Evolutionary conservation across 2,797 vertebrate genomes (phyloP).

Genomic region (Tenualosa thibaudeaui): DNA sequence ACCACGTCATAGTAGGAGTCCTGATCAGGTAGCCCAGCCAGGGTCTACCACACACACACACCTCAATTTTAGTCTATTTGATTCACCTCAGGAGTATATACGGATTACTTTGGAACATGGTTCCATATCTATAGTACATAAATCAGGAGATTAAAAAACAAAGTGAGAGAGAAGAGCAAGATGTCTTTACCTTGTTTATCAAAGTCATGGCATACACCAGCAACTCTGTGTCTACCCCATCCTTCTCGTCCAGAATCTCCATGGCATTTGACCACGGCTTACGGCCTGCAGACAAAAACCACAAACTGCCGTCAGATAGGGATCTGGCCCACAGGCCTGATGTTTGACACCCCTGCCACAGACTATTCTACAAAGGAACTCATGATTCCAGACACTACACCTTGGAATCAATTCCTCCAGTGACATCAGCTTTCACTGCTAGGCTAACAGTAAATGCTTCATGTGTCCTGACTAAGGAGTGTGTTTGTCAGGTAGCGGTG

Average conservation of each 20-base stretch:
- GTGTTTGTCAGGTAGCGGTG: not conserved
- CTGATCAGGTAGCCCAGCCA: constrained; percentile 91
- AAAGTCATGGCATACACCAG: constrained; percentile 95
- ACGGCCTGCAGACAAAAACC: constrained; percentile 71
- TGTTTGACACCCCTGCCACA: not conserved
- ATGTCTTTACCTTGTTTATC: constrained; percentile 87
- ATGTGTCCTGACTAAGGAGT: too few species aligned
- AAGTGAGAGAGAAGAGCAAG: not conserved
- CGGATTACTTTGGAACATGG: too few species aligned
- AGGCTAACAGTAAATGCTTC: not conserved
- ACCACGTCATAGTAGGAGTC: constrained; percentile 96
- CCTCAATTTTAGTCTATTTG: not conserved
- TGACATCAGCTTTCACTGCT: not conserved
- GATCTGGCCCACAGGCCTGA: not conserved
- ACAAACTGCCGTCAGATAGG: constrained; percentile 6
- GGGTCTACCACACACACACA: constrained; percentile 73
- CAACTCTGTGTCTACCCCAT: constrained; percentile 93
- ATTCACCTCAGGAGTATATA: not conserved
- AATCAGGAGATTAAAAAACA: not conserved
- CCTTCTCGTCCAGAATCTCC: constrained; percentile 96
- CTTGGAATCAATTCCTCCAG: not conserved
- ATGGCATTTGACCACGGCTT: constrained; percentile 91
- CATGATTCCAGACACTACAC: not conserved
- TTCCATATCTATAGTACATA: not conserved
- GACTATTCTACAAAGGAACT: not conserved